Conservation (phyloP, 2,797 vertebrate species). For the Pseudochaenichthys georgianus region DNA sequence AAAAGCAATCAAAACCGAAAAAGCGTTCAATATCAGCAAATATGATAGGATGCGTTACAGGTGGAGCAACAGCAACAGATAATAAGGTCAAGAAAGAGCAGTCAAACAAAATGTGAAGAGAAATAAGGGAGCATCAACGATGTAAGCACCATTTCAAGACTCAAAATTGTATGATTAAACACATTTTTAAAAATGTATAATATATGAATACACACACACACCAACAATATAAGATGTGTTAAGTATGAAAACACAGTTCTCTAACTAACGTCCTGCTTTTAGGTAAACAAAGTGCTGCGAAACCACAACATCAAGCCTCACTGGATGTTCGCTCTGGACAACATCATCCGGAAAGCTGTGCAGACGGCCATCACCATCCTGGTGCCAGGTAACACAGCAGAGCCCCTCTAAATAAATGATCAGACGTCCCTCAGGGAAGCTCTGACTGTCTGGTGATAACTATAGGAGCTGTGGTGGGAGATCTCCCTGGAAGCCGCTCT, state of each 20-base stretch:
- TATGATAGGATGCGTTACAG: neutral
- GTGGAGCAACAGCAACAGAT: neutral
- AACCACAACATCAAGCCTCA: constrained; percentile 99
- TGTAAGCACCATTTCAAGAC: neutral
- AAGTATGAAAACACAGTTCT: neutral
- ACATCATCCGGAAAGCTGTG: constrained; percentile 97
- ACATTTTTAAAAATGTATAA: rapidly evolving
- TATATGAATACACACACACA: neutral
- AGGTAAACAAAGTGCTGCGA: constrained; percentile 98
- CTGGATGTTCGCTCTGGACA: constrained; percentile 99
- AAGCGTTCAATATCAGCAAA: neutral
- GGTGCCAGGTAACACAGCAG: constrained; percentile 90
- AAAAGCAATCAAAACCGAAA: neutral
- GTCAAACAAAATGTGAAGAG: neutral
- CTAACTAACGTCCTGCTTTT: constrained; percentile 44
- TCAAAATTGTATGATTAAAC: neutral
- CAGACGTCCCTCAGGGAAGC: neutral
- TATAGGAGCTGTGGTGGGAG: constrained; percentile 8
- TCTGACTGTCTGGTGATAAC: neutral
- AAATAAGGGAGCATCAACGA: neutral
- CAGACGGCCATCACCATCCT: constrained; percentile 98
- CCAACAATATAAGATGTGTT: neutral
- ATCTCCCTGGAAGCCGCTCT: neutral
- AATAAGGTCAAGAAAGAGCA: neutral
- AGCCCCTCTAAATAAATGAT: constrained; percentile 24